Base-by-base conservation (phyloP, 2,888 invertebrate genomes). In the Apamea epomidion region DNA sequence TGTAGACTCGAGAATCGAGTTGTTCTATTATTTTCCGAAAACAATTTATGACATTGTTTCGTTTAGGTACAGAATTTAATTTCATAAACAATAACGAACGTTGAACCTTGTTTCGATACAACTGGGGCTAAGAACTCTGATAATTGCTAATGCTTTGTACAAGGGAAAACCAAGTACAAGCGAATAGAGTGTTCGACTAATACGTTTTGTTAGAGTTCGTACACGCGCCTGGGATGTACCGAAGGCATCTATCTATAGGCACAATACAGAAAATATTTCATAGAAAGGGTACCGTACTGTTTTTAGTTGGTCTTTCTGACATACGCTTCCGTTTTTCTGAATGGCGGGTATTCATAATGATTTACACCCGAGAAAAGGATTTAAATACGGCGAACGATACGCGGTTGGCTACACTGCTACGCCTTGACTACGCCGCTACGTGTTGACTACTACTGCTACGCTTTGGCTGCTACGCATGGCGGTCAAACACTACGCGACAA, bases 201-300 rank as follows among this genome's bases (percentile, higher is more conserved):
- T n/a, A 80, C 16, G 2, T 32, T 81, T 78, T 80, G 32, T 80
- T 21, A 18, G 10, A n/a, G 21, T 42, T 74, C 14, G 74, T 51
- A 51, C 48, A 74, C 10, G 51, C 29, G n/a, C 2, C 25, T 25
- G 54, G 12, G 25, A 18, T 29, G 6, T 16, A 51, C 21, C 37
- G 21, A 74, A 18, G n/a, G 37, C 21, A 0, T 18, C 12, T 32
- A 0, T 18, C 12, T 32, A 75, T 42, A 42, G 42, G 42, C 42
- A 42, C 51, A 51, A 21, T 21, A 37, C 5, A 74, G n/a, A 74
- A 37, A 1, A 75, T n/a, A 75, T 51, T 29, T 75, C 72, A 54
- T 21, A 51, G 16, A 74, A 37, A n/a, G 10, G 6, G n/a, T 75
- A 21, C n/a, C 21, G 21, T 32, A 16, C 16, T 51, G 51, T 18